These are phyloP conservation scores for Arrhamphus sclerolepis DNA, from an alignment of 2,797 vertebrate genomes.

Conservation along the genomic window DNA sequence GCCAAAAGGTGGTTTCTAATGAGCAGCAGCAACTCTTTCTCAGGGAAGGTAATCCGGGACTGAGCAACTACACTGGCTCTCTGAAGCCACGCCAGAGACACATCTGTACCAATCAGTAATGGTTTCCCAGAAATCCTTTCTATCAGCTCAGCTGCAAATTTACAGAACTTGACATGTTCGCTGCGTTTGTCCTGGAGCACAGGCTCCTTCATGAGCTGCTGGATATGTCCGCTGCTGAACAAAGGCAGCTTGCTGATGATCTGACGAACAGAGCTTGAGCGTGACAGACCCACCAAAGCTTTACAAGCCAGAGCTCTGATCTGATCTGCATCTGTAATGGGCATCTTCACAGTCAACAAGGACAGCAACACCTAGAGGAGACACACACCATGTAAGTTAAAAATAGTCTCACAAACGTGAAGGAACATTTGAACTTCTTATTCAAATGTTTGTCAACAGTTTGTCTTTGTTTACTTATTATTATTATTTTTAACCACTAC, in stretches of 20 bases:
- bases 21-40: conserved; percentile 96
- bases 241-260: conserved; percentile 98
- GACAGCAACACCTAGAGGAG: conserved; percentile 87
- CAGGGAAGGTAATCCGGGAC: conserved; percentile 94
- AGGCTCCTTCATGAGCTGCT: conserved; percentile 98
- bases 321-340: conserved; percentile 98
- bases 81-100: conserved; percentile 94
- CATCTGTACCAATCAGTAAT: conserved; percentile 92
- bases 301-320: conserved; percentile 95
- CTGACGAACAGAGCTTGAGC: conserved; percentile 92
- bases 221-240: conserved; percentile 98
- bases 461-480: background rate
- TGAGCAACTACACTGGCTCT: conserved; percentile 97
- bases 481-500: background rate
- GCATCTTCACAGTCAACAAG: conserved; percentile 95
- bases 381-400: conserved; percentile 1
- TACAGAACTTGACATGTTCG: conserved; percentile 98
- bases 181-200: conserved; percentile 99
- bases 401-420: conserved; percentile 8
- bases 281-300: conserved; percentile 93
- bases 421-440: background rate
- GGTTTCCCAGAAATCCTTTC: conserved; percentile 97
- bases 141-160: conserved; percentile 94
- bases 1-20: conserved; percentile 97
- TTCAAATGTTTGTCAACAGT: too few relatives aligned